Conservation (phyloP, 2,797 vertebrate species). For the Enteromius argenteus region DNA sequence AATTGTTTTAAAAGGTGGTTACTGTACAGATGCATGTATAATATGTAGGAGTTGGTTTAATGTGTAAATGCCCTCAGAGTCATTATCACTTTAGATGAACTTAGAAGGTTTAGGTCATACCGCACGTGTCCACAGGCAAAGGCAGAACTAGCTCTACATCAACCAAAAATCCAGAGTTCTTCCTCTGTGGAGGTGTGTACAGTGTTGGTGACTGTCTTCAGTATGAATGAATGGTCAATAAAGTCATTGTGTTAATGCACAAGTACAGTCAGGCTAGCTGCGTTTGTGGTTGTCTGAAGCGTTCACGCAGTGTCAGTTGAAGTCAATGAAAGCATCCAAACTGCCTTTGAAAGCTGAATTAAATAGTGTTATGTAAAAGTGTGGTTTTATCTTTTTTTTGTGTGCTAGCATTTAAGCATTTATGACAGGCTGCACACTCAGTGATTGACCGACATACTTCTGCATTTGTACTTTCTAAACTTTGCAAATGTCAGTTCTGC, state of each 20-base stretch:
- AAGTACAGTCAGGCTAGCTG: background rate
- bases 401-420: background rate
- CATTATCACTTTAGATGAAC: background rate
- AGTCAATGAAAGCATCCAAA: background rate
- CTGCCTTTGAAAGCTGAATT: background rate
- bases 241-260: background rate
- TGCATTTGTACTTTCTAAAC: slow-evolving; percentile 7
- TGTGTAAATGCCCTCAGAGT: background rate
- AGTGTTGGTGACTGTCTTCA: background rate
- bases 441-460: background rate
- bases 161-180: background rate
- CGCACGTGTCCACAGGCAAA: background rate
- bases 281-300: background rate
- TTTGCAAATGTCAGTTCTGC: background rate
- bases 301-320: background rate
- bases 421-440: background rate
- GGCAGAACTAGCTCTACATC: background rate
- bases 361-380: background rate
- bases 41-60: slow-evolving; percentile 6
- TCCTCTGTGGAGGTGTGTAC: background rate
- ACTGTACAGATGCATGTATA: background rate
- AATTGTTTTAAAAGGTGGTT: background rate
- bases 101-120: background rate
- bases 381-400: background rate
- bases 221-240: background rate